Base-by-base conservation (phyloP, 2,888 invertebrate genomes). In the Ophonus ardosiacus region DNA sequence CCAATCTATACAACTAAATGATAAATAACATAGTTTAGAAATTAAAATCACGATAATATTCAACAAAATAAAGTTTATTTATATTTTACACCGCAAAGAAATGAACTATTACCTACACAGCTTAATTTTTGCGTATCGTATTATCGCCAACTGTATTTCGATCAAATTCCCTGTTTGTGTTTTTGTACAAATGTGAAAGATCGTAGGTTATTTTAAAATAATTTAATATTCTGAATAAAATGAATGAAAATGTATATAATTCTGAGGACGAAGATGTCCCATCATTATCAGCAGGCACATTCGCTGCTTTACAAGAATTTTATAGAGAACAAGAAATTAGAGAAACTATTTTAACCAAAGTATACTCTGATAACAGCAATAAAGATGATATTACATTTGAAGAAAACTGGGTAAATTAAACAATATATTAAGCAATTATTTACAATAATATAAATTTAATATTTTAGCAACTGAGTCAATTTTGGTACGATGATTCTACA, bases 401-500 rank as follows among this genome's bases (percentile, higher is more conserved):
- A 87, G 97, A 97, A 91, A 94, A 97, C 91, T 97, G 97, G 97
- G 97, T 97, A 91, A 88, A 81, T 81, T 3, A 31, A 31, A 31
- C 6, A 31, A 24, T 2, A 24, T 31, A 31, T 31, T 31, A 31
- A 31, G 6, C 31, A 0, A 5, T 31, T 31, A 85, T 31, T 65
- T 63, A 59, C 51, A n/a, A 71, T 79, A 40, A 51, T 40, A 40
- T 71, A 7, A 17, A 13, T 68, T 65, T 56, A 68, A 76, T 88
- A 83, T 86, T 92, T 93, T 91, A 98, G 98, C 98, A 99, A 97
- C 92, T 99, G 59, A 98, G 98, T 89, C 99, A 99, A 91, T 99
- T 99, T 92, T 99, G 99, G 99, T 99, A 99, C 89, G 95, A 96
- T 89, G 95, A 96, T 59, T 90, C 92, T 2, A 99, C 99, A 0